These are phyloP conservation scores for Gymnosoma rotundatum DNA, from an alignment of 2,888 invertebrate species.

Conservation along the genomic window DNA sequence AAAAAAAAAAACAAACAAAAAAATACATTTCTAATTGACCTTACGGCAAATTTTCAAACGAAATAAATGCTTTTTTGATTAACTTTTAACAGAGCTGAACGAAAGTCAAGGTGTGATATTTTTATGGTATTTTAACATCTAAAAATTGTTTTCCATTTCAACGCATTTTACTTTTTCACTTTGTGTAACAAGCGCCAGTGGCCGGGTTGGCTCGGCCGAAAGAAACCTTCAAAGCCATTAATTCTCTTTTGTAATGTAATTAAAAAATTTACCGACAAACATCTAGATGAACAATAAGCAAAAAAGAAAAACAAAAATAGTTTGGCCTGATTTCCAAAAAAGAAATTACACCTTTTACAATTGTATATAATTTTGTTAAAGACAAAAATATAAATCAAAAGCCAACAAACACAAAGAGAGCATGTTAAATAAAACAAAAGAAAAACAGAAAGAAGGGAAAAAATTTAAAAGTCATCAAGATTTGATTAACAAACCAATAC, in stretches of 20 bases:
- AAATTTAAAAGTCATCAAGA: slow-evolving; percentile 64
- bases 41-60: slow-evolving; percentile 11
- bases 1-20: too few relatives aligned
- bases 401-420: background rate
- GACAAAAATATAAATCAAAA: background rate
- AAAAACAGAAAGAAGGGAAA: too few relatives aligned
- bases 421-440: slow-evolving; percentile 20
- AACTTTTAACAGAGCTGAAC: slow-evolving; percentile 46
- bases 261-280: slow-evolving; percentile 62
- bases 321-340: slow-evolving; percentile 31
- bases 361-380: slow-evolving; percentile 5
- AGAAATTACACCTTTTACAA: slow-evolving; percentile 40
- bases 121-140: slow-evolving; percentile 14
- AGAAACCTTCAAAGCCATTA: slow-evolving; percentile 57
- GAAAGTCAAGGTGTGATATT: slow-evolving; percentile 66
- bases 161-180: background rate
- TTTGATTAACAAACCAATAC: slow-evolving; percentile 68
- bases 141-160: slow-evolving; percentile 6
- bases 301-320: slow-evolving; percentile 29
- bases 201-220: background rate
- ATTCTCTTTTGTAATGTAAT: slow-evolving; percentile 64
- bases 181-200: slow-evolving; percentile 64
- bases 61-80: slow-evolving; percentile 39
- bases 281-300: slow-evolving; percentile 16
- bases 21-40: slow-evolving; percentile 12